phyloP scores from a whole-genome alignment of 2,888 invertebrate genomes.

The Campoletis raptor region DNA sequence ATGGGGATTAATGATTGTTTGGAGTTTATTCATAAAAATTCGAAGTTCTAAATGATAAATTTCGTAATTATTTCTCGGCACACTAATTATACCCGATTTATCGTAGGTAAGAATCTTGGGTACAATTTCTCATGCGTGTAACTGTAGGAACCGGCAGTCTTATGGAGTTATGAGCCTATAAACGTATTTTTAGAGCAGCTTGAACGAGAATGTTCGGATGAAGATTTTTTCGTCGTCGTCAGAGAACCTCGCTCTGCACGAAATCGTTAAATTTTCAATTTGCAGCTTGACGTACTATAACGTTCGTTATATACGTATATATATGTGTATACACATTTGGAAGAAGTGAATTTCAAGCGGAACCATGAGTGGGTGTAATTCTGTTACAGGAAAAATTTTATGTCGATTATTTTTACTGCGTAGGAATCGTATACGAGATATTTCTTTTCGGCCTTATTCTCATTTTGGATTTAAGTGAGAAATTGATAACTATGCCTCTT shows the following conservation, averaged over 20 bases:
- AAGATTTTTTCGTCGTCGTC: constrained; percentile 36
- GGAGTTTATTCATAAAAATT: neutral
- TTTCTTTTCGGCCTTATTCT: neutral
- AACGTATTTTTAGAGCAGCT: constrained; percentile 81
- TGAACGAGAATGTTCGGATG: constrained; percentile 27
- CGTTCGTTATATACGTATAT: neutral
- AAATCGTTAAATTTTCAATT: constrained; percentile 77
- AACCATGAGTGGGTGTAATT: constrained; percentile 17
- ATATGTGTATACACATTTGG: neutral
- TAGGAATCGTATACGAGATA: constrained; percentile 1
- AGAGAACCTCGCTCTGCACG: constrained; percentile 45
- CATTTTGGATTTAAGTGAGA: constrained; percentile 38
- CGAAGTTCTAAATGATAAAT: neutral
- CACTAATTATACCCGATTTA: neutral
- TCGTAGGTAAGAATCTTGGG: too few relatives aligned
- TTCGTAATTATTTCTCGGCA: neutral
- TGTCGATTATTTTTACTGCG: constrained; percentile 21
- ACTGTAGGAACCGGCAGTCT: constrained; percentile 28
- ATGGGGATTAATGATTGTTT: neutral
- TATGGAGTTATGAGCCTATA: constrained; percentile 78
- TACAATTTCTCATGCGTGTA: neutral
- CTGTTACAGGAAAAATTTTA: constrained; percentile 24
- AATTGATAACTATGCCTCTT: constrained; percentile 64
- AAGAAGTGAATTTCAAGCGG: constrained; percentile 40
- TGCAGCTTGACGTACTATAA: constrained; percentile 55